phyloP scores from a whole-genome alignment of 2,113 vertebrate species.

The Cryptomyrus ogoouensis region DNA sequence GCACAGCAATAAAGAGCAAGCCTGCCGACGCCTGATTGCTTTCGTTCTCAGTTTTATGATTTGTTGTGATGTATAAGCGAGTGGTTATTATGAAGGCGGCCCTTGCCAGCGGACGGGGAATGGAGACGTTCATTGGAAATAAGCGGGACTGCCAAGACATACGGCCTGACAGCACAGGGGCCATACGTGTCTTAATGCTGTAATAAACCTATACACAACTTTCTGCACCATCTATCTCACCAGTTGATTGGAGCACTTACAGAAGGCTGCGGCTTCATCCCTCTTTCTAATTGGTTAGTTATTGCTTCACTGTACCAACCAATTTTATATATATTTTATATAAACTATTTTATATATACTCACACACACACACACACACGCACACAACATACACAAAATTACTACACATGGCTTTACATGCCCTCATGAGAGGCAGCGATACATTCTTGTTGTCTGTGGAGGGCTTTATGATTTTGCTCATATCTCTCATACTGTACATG shows the following conservation, averaged over 20 bases:
- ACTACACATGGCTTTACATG: background rate
- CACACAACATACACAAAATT: background rate
- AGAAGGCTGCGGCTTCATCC: conserved; percentile 24
- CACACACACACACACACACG: background rate
- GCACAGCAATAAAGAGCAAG: conserved; percentile 54
- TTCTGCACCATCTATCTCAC: conserved; percentile 36
- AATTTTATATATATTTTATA: background rate
- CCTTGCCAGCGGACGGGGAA: conserved; percentile 58
- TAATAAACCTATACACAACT: conserved; percentile 47
- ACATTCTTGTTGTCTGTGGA: background rate
- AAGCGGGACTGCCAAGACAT: conserved; percentile 36
- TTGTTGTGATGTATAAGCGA: conserved; percentile 58
- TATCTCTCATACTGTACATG: background rate
- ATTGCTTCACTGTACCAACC: background rate
- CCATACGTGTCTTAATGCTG: conserved; percentile 49
- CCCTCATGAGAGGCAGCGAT: background rate
- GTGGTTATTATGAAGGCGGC: conserved; percentile 59
- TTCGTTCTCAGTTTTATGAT: conserved; percentile 45
- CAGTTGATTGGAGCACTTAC: conserved; percentile 49
- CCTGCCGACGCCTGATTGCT: conserved; percentile 49
- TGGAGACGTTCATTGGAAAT: conserved; percentile 41
- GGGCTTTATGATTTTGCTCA: background rate
- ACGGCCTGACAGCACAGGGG: conserved; percentile 39
- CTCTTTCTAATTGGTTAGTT: conserved; percentile 29
- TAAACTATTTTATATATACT: too few species aligned